Evolutionary conservation across 2,888 invertebrate genomes (phyloP), one percentile per base, ranked within the genome.

Genomic region (Melieria omissa): DNA sequence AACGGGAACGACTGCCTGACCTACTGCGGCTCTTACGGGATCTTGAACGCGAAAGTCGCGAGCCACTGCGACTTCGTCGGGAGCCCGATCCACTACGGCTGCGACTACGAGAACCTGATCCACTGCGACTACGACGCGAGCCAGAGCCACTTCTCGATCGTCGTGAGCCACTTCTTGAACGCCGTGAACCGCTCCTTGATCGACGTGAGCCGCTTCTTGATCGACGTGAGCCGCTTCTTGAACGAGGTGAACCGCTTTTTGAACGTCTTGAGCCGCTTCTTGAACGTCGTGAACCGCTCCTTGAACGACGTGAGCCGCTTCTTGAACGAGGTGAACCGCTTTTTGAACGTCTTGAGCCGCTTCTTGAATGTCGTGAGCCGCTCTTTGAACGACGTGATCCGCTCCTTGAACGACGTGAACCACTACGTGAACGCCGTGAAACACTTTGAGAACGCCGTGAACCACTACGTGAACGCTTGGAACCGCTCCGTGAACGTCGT

Each of bases 401-500:
- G 63, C 80, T 80, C 4, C 78, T 74, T 7, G 81, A 82, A 8
- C 77, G 76, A 9, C 71, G 72, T 5, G 76, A 78, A 7, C 74
- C 75, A 61, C 78, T 77, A 0, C 73, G 74, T 52, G 74, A 73
- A 4, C 46, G 60, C 14, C 52, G 65, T 8, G 74, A 73, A 42
- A 47, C 58, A 29, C 83, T 80, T n/a, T 85, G 85, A 6, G 82
- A 80, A 6, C 83, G 82, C 4, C 80, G 71, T 3, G 80, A 78
- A 0, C 73, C 77, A 41, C 86, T 82, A 3, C 86, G 86, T 0
- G 80, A 80, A 4, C 79, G 73, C 41, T 70, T 65, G 0, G 79
- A 80, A 6, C 78, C 76, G 62, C 81, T 82, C 0, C 80, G 76
- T 5, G 81, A 81, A n/a, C 75, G 74, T 7, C 64, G 66, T 4